Evolutionary conservation across 2,113 vertebrate species (phyloP), one percentile per base, ranked within the genome.

Genomic region (Ramphastos sulfuratus): DNA sequence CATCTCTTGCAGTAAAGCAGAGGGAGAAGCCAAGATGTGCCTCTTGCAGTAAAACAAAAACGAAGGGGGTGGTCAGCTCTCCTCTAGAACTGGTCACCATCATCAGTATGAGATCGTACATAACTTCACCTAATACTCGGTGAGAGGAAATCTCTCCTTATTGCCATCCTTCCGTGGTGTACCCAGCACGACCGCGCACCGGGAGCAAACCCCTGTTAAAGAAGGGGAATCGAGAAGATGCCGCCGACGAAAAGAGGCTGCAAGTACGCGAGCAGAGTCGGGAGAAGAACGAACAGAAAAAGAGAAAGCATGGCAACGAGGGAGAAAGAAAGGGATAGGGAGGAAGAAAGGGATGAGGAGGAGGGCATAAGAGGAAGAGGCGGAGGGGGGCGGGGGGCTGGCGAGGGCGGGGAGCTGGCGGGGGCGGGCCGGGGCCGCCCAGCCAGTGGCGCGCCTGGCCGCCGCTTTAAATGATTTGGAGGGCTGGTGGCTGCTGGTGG

Each of bases 391-490:
- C 37, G 37, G 37, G 37, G 7, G 9, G 37, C 37, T 37, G 37
- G 37, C 9, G 37, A 13, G 20, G 10, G 16, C 9, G 44, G 23
- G 66, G 66, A 14, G 39, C 39, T 65, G 66, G 6, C 8, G 52
- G 65, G 30, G 79, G 61, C 31, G 69, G 81, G 13, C 58, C 19
- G 69, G 56, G 37, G 2, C 64, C 35, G 44, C 72, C 23, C 39
- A 46, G 74, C 42, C 63, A 7, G 59, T 65, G 90, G 87, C 89
- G 73, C 50, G 76, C 19, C 75, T 14, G 13, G 39, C 78, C 25
- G 87, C 76, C 11, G 92, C 95, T 96, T 94, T 92, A 94, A 94
- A 94, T 89, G 91, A 31, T 71, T 94, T 72, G 82, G 80, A 88
- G 91, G 28, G 69, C 5, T 0, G 30, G 24, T 6, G 11, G 33